Evolutionary conservation across 2,113 vertebrate species (phyloP).

Genomic region (Anhinga rufa): DNA sequence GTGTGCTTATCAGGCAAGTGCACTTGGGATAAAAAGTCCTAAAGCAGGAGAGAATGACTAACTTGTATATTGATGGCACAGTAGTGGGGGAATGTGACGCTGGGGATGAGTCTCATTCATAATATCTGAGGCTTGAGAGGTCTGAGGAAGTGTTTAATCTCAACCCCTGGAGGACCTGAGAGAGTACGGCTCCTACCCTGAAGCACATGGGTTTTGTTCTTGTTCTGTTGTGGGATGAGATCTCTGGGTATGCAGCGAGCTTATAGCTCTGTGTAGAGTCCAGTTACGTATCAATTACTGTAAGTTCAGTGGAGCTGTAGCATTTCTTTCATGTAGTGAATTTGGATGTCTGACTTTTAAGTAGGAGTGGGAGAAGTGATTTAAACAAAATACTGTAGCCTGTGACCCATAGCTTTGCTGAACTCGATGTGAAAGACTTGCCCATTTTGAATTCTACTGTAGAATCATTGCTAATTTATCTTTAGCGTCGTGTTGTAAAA

Average conservation of each 20-base stretch:
- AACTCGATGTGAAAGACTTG: background rate
- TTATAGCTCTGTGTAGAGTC: background rate
- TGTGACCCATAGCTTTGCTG: slow-evolving; percentile 8
- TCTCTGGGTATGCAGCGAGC: background rate
- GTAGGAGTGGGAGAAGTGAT: slow-evolving; percentile 33
- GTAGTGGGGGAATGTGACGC: background rate
- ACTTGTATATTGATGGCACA: background rate
- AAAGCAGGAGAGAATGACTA: background rate
- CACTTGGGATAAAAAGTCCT: background rate
- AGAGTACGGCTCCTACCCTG: background rate
- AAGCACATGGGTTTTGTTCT: background rate
- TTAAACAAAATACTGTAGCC: slow-evolving; percentile 32
- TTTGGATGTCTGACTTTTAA: slow-evolving; percentile 36
- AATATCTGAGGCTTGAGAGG: background rate
- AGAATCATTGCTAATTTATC: slow-evolving; percentile 33
- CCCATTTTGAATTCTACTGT: background rate
- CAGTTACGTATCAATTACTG: background rate
- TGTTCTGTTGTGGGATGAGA: background rate
- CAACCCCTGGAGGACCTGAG: background rate
- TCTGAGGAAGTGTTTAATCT: background rate
- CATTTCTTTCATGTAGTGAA: background rate
- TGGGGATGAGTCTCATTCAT: background rate
- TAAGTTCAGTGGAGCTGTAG: background rate
- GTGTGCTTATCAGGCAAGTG: background rate
- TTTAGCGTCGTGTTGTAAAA: slow-evolving; percentile 4